Base-by-base conservation (phyloP, 2,113 vertebrate genomes). In the human (Homo sapiens) region DNA sequence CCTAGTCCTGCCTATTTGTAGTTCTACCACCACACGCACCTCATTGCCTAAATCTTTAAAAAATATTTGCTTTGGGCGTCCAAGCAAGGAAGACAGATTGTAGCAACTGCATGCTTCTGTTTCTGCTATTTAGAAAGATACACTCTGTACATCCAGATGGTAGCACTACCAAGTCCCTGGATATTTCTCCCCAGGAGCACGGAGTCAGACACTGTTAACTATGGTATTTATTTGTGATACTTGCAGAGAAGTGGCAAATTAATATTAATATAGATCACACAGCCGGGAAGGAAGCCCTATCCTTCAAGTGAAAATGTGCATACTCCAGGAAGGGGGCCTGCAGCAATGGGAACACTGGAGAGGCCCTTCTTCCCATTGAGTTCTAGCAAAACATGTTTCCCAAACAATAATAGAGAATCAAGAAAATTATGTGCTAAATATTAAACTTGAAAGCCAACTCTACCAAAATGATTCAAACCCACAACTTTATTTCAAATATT, bases 251-350 rank as follows among this genome's bases (percentile, higher is more conserved):
- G 30, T 50, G n/a, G 52, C n/a, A 83, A 70, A 20, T 1, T 52
- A 72, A 18, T 10, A 30, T 55, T 76, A 32, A 50, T 1, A 48
- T 11, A 40, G 45, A 75, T 13, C 9, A 45, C 18, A 87, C 20
- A 30, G 32, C 9, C 52, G 50, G 6, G 16, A 81, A 76, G 8
- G 43, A 35, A 87, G 59, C 10, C 40, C 1, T 78, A n/a, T 45
- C 18, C 52, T 92, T 32, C n/a, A 82, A 84, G 38, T 13, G 14
- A 83, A 79, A 78, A 40, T 12, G 16, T 30, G 1, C 2, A 8
- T 1, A 30, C 3, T 43, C 10, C 6, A 35, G 17, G 0, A 0
- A 92, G 8, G 8, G 1, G 9, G 14, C 1, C 13, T 72, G 16
- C 66, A 83, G 43, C 8, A 20, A 2, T 55, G 61, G 11, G n/a